Evolutionary conservation across 2,888 invertebrate genomes (phyloP), one percentile per base, ranked within the genome.

Genomic region (Blastobasis lacticolella): DNA sequence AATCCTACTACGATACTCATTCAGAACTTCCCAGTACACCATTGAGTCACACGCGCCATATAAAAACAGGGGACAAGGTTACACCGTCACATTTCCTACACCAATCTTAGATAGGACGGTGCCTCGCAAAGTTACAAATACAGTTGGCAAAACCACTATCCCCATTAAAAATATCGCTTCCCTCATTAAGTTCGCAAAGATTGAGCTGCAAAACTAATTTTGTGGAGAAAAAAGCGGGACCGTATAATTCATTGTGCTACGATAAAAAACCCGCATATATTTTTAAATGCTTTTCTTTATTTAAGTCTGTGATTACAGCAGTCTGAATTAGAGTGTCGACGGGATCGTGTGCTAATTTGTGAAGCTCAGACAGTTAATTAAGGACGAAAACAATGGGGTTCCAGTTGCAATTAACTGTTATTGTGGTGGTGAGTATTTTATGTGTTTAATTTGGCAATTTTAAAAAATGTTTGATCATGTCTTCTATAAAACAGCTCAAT

Each of bases 251-350:
- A 56, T 60, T 62, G 23, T 61, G 54, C 54, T 52, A 47, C 49
- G 45, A 45, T 51, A 53, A 60, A 59, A 62, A 59, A 47, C 62
- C 60, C 62, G 60, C 59, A 62, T 56, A 61, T 64, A 62, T 63
- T 63, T 55, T 40, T 23, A 38, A 5, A 38, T 44, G 9, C 37
- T 38, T 23, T 46, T 46, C 49, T 53, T 38, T 10, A n/a, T 23
- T 23, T 23, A 23, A 23, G 23, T 23, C 23, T 43, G 10, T 6
- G 38, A 48, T 50, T 41, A 4, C n/a, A n/a, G 38, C 52, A 52
- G 46, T 52, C 36, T 6, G 10, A 38, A 10, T 38, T 6, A 5
- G 42, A 38, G 37, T 8, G 1, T 52, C n/a, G 6, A 1, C 36
- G 40, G 7, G 37, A 10, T 43, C 8, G 10, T 36, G 23, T 38